These are phyloP conservation scores for Cyprinus carpio DNA, from an alignment of 2,113 vertebrate species.

Conservation along the genomic window DNA sequence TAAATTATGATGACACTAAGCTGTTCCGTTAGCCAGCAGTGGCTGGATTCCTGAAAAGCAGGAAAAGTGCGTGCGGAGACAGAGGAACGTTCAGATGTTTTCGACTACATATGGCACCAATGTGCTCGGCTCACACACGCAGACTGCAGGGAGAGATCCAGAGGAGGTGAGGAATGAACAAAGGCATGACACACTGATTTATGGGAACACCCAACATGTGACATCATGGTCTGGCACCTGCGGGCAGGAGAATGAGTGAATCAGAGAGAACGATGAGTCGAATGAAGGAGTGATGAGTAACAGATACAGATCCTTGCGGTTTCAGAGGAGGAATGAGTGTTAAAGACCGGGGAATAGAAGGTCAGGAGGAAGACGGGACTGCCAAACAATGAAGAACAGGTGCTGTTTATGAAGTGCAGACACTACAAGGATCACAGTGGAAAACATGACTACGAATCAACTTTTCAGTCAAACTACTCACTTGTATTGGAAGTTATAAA, in stretches of 20 bases:
- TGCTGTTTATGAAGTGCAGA: constrained; percentile 70
- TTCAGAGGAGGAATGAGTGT: not conserved
- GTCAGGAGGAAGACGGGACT: constrained; percentile 57
- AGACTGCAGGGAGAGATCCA: constrained; percentile 28
- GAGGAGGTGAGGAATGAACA: constrained; percentile 60
- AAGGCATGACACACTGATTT: constrained; percentile 74
- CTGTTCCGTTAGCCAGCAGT: constrained; percentile 64
- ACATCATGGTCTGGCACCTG: constrained; percentile 76
- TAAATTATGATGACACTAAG: constrained; percentile 57
- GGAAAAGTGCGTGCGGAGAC: constrained; percentile 37
- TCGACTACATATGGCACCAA: constrained; percentile 51
- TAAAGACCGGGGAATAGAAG: constrained; percentile 31
- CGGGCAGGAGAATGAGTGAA: constrained; percentile 55
- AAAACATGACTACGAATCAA: constrained; percentile 14
- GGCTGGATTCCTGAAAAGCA: constrained; percentile 52
- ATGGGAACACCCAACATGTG: constrained; percentile 75
- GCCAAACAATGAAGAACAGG: constrained; percentile 73
- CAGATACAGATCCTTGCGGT: not conserved
- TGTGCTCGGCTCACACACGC: constrained; percentile 32
- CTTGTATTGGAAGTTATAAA: not conserved
- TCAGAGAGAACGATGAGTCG: constrained; percentile 43
- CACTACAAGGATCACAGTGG: not conserved
- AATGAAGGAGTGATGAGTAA: constrained; percentile 45
- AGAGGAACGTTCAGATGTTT: constrained; percentile 1
- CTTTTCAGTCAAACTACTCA: not conserved